Conservation (phyloP, 2,113 vertebrate species). For the Tyrannus savana region DNA sequence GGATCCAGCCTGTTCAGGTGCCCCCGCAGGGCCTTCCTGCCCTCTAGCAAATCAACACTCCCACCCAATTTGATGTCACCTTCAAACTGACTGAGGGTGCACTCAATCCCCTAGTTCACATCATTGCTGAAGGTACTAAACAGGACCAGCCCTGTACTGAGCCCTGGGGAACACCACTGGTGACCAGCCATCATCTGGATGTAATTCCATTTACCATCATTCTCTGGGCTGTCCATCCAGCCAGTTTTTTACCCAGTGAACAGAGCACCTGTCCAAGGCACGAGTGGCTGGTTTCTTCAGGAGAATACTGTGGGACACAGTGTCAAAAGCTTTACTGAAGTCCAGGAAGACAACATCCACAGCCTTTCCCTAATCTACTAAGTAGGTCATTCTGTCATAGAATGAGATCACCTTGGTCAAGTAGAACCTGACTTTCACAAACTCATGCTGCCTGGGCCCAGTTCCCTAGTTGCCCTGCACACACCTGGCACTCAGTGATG, state of each 20-base stretch:
- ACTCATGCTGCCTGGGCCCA: not conserved
- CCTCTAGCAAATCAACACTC: not conserved
- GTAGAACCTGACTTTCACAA: not conserved
- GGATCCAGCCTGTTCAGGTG: not conserved
- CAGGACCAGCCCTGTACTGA: not conserved
- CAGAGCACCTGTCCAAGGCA: not conserved
- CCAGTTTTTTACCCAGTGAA: not conserved
- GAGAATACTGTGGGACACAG: not conserved
- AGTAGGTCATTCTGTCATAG: not conserved
- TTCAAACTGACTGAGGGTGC: not conserved
- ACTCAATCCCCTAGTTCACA: rapidly evolving
- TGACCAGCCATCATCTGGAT: not conserved
- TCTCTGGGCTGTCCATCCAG: not conserved
- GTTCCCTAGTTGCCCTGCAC: not conserved
- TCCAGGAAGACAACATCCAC: not conserved
- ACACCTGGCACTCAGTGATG: too few relatives aligned
- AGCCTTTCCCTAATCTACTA: not conserved
- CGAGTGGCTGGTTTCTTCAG: not conserved
- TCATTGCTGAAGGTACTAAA: not conserved
- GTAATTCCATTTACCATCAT: not conserved
- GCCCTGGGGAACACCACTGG: not conserved
- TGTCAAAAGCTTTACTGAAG: not conserved
- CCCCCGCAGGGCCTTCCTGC: not conserved
- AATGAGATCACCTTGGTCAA: not conserved
- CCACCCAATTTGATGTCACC: not conserved